Evolutionary conservation across 2,888 invertebrate species (phyloP), one percentile per base, ranked within the genome.

Genomic region (Sinopyrophorus schimmeli): DNA sequence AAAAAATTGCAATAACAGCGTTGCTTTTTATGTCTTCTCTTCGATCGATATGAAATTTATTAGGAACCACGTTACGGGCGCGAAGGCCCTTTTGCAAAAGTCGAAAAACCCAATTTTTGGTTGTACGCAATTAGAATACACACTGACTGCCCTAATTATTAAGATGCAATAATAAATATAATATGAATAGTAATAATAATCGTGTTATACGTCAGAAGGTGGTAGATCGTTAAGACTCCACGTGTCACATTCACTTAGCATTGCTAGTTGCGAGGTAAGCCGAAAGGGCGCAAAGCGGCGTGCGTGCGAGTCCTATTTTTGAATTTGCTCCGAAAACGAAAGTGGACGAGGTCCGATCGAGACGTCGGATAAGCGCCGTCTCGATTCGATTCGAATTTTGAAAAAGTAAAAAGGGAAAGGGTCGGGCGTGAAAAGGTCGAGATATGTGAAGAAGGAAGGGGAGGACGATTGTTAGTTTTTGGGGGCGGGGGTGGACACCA

Each of bases 171-270:
- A 68, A 69, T 63, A 47, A 52, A 67, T 68, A 70, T 69, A 69
- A 71, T 72, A 71, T 74, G 74, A 74, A 74, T 74, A 74, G 72
- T 74, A 74, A 74, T 74, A 74, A 74, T 74, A 74, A 74, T 74
- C 69, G 74, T 74, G 72, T 73, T 72, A 72, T 73, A 74, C 72
- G 71, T 72, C 71, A 68, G 71, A 63, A 61, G 60, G 67, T 65
- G 69, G 65, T 63, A 64, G 64, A 61, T 58, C 59, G n/a, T 58
- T 59, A 55, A 57, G 59, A 60, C 64, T 67, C 71, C 69, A 61
- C 67, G 68, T 69, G 71, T 71, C 71, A 73, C 72, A 73, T 70
- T 70, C 73, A 73, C 73, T 72, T 73, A 72, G 71, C 72, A 69
- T 68, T 68, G 71, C 71, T 71, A 71, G 62, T 57, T 62, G 61